Base-by-base conservation (phyloP, 2,113 vertebrate species). In the Psophia crepitans region DNA sequence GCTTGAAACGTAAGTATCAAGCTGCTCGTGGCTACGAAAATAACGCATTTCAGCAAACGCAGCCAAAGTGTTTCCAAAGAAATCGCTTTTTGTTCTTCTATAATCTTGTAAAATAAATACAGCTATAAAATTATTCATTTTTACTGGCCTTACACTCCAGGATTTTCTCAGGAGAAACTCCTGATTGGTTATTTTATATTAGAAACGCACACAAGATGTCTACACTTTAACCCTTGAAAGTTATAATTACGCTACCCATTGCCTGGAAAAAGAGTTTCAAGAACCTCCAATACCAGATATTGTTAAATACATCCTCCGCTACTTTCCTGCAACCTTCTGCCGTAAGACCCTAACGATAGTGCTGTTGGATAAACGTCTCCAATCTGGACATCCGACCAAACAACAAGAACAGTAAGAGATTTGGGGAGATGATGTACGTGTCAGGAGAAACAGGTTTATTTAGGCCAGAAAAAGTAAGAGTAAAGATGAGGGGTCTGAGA, bases 281-380 rank as follows among this genome's bases (percentile, higher is more conserved):
- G 35, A 51, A 26, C 7, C 8, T 17, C 35, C 12, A 27, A 3
- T 19, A 33, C 49, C 8, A 13, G 6, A 11, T 6, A 9, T 20
- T 5, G 4, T 30, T 37, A 16, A 56, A 32, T 1, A 7, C 11
- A 35, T 15, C 14, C 17, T 15, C 14, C 21, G 5, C 5, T 33
- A 51, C 51, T 48, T 69, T 32, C 39, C n/a, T 20, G 2, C 43
- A 33, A 12, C 37, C 21, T 73, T 37, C 17, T 23, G 18, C 35
- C 26, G 0, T 28, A 22, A 46, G 8, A 39, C 19, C 4, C 15
- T 22, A 16, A 32, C 1, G 35, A 24, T 3, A 2, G 26, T 5
- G 7, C 8, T 61, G 15, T 8, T 19, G 37, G 27, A 32, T 23
- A 65, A 58, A 7, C 0, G 1, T 1, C 3, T 37, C 51, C 16